Evolutionary conservation across 1,140 invertebrate genomes (phyloP).

Genomic region (Penaeus indicus): DNA sequence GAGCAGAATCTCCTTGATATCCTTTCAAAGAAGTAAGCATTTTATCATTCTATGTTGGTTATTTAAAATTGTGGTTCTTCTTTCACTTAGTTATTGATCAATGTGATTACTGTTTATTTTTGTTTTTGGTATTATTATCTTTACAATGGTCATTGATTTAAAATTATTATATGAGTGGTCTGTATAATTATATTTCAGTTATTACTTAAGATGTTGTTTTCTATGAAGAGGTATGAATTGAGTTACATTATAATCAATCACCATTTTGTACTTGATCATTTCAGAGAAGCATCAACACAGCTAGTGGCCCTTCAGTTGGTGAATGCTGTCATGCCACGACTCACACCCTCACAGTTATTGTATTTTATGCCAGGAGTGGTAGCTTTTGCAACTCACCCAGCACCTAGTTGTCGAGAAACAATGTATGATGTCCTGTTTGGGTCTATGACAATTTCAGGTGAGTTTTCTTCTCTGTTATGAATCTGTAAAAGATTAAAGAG

Average conservation of each 20-base stretch:
- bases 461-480: slow-evolving; percentile 54
- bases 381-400: slow-evolving; percentile 70
- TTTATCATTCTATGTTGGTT: slow-evolving; percentile 64
- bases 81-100: too few relatives aligned
- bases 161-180: too few relatives aligned
- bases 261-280: slow-evolving; percentile 59
- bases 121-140: not conserved
- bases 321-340: slow-evolving; percentile 70
- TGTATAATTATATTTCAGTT: too few relatives aligned
- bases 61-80: too few relatives aligned
- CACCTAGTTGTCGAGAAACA: slow-evolving; percentile 70
- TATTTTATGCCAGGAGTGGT: slow-evolving; percentile 66
- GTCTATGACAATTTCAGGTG: slow-evolving; percentile 73
- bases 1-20: slow-evolving; percentile 57
- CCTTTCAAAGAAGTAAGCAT: slow-evolving; percentile 39
- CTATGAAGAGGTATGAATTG: too few relatives aligned
- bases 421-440: slow-evolving; percentile 75
- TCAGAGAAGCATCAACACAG: slow-evolving; percentile 72
- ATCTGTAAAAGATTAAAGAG: too few relatives aligned
- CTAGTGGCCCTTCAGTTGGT: slow-evolving; percentile 75
- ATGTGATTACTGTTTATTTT: not conserved
- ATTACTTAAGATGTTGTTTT: not conserved
- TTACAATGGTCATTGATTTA: not conserved
- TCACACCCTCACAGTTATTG: slow-evolving; percentile 71
- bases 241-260: not conserved